Evolutionary conservation across 35 echinoderm and acorn worm species (phyloP).

Genomic region (Anneissia japonica): DNA sequence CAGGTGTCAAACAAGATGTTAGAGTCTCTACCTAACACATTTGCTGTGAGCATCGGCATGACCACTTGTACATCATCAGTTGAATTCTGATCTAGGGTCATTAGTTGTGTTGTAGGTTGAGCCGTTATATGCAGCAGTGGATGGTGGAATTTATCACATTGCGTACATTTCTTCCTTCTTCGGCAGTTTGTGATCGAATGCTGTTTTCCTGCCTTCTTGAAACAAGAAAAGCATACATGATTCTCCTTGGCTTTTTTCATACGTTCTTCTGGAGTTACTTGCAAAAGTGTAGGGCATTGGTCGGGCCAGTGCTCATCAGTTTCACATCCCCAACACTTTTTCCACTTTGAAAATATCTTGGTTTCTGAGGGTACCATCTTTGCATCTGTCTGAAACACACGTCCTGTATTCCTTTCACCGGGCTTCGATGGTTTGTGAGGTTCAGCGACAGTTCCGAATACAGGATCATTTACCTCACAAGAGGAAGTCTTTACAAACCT

Average conservation of each 20-base stretch:
- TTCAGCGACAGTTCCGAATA: neutral
- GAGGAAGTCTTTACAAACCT: conserved; percentile 12
- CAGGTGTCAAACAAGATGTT: neutral
- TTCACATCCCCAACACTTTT: conserved; percentile 15
- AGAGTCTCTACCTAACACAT: neutral
- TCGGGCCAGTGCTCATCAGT: conserved; percentile 32
- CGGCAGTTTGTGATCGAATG: conserved; percentile 24
- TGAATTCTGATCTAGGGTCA: neutral
- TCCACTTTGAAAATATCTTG: neutral
- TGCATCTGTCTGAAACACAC: no score
- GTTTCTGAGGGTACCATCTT: neutral
- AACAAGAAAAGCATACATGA: conserved; percentile 38
- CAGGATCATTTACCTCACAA: conserved; percentile 13
- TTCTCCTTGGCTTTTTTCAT: conserved; percentile 29
- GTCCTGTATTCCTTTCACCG: no score
- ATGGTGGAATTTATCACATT: conserved; percentile 13
- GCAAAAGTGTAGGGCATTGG: conserved; percentile 6
- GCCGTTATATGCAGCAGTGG: conserved; percentile 25
- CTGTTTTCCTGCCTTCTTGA: conserved; percentile 43
- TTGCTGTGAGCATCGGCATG: conserved; percentile 11
- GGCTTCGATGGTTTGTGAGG: no score
- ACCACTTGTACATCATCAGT: neutral
- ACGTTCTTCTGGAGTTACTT: conserved; percentile 7
- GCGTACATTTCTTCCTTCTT: conserved; percentile 17
- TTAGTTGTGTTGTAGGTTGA: neutral